These are phyloP conservation scores for Leptoteleia sp. DNA, from an alignment of 1,140 invertebrate species.

Conservation along the genomic window DNA sequence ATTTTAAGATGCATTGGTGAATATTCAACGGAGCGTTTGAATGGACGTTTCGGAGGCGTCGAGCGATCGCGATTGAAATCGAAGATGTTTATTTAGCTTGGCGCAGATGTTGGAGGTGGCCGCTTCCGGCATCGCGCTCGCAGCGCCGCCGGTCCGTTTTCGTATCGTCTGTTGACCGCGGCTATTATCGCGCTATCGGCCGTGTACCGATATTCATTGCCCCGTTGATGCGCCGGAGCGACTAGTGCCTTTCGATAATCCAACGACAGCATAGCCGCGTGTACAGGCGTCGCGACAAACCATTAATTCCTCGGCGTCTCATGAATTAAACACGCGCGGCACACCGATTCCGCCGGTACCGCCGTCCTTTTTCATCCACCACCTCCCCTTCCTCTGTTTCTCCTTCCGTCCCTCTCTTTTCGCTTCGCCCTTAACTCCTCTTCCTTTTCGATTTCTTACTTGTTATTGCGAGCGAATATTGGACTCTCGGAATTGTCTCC, in stretches of 20 bases:
- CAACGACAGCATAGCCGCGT: constrained; percentile 26
- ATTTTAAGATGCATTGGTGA: too few relatives aligned
- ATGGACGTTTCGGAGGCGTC: too few relatives aligned
- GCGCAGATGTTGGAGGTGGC: too few relatives aligned
- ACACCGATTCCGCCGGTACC: constrained; percentile 18
- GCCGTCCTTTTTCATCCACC: too few relatives aligned
- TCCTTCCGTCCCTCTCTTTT: too few relatives aligned
- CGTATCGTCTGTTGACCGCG: constrained; percentile 57
- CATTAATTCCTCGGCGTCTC: constrained; percentile 27
- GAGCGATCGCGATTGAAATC: too few relatives aligned
- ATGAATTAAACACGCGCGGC: constrained; percentile 20
- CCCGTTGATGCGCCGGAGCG: constrained; percentile 33
- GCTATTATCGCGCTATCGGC: constrained; percentile 50
- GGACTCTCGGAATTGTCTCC: neutral
- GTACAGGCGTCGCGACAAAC: constrained; percentile 16
- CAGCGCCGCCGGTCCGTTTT: constrained; percentile 41
- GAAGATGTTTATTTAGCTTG: too few relatives aligned
- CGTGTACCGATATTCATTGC: constrained; percentile 34
- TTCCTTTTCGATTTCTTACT: too few relatives aligned
- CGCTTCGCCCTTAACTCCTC: too few relatives aligned
- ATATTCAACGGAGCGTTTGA: too few relatives aligned
- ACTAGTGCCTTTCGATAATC: constrained; percentile 31
- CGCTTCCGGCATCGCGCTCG: too few relatives aligned
- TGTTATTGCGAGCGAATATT: neutral
- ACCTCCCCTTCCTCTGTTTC: too few relatives aligned